Evolutionary conservation across 2,888 invertebrate genomes (phyloP), one percentile per base, ranked within the genome.

Genomic region (Tiliacea aurago): DNA sequence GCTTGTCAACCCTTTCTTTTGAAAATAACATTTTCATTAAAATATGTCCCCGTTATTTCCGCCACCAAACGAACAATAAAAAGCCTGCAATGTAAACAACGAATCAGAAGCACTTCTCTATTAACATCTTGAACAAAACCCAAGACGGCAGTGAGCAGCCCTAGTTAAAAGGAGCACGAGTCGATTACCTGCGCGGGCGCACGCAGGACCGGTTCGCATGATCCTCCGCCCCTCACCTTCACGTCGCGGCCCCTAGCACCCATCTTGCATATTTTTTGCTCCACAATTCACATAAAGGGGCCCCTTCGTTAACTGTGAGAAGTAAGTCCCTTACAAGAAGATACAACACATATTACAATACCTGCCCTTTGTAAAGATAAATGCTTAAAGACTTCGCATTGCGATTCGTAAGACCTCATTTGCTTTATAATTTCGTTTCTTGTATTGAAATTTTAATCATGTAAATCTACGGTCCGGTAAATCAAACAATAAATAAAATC

Each of bases 141-240:
- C 13, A 41, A 41, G 45, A 56, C 51, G 33, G 43, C 23, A 53
- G 15, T 47, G 64, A 76, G 45, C 86, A 86, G 66, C 86, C 86
- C 87, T 86, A 81, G 59, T 67, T 43, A 56, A 75, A 75, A 78
- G 71, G 87, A 86, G 84, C 84, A 85, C 86, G 91, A 94, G 94
- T 93, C 94, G 93, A 93, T 95, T 95, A 95, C 95, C 95, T 95
- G 95, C 94, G 95, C 95, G 86, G 86, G 93, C 93, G 94, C 95
- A 92, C 86, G 92, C 88, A 87, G 89, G 92, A 93, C 96, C 95
- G 96, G 96, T 96, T 94, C 88, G 90, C 91, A 90, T 86, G 92
- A 92, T 92, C 91, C 90, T 85, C 88, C 80, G 67, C 87, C 86
- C 83, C 89, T 86, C 87, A 81, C 87, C 86, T 84, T 84, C 70